Percentiles rank a stretch among this genome's conserved stretches.
Conservation (phyloP, 2,797 vertebrate genomes). For the Intellagama lesueurii region DNA sequence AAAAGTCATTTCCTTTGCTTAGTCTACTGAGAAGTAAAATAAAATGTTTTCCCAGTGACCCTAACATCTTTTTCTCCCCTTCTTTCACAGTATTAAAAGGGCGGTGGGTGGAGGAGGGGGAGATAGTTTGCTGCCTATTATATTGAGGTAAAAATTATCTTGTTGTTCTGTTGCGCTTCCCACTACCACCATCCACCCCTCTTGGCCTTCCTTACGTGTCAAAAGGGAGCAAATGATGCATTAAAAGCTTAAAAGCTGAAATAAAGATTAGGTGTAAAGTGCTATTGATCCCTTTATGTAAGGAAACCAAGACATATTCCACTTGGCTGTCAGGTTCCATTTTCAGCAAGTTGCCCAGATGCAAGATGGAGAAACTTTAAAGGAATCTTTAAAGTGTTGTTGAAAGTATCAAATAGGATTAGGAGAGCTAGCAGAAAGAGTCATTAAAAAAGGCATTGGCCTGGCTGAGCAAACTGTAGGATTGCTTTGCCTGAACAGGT, state of each 20-base stretch:
- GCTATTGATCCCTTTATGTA: constrained; percentile 76
- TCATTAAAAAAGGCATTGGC: constrained; percentile 41
- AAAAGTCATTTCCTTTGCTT: constrained; percentile 66
- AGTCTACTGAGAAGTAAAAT: constrained; percentile 67
- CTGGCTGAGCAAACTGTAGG: constrained; percentile 31
- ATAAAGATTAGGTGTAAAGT: constrained; percentile 79
- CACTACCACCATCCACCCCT: constrained; percentile 10
- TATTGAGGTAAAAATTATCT: constrained; percentile 70
- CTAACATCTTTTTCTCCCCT: constrained; percentile 65
- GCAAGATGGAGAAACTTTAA: constrained; percentile 59
- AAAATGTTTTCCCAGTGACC: constrained; percentile 59
- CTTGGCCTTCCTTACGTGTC: constrained; percentile 63
- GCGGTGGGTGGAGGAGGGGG: background rate
- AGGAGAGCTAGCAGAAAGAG: constrained; percentile 41
- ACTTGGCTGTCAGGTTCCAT: constrained; percentile 71
- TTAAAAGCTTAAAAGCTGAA: constrained; percentile 78
- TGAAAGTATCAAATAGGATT: constrained; percentile 59
- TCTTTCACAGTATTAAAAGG: constrained; percentile 54
- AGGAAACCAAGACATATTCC: constrained; percentile 70
- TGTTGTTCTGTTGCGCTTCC: constrained; percentile 66
- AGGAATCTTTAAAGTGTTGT: constrained; percentile 58
- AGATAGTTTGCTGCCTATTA: constrained; percentile 67
- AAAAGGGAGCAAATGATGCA: constrained; percentile 77
- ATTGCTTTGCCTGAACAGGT: background rate
- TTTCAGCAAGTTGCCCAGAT: constrained; percentile 70